Evolutionary conservation across 2,888 invertebrate species (phyloP), one percentile per base, ranked within the genome.

Genomic region (Cantharis lateralis): DNA sequence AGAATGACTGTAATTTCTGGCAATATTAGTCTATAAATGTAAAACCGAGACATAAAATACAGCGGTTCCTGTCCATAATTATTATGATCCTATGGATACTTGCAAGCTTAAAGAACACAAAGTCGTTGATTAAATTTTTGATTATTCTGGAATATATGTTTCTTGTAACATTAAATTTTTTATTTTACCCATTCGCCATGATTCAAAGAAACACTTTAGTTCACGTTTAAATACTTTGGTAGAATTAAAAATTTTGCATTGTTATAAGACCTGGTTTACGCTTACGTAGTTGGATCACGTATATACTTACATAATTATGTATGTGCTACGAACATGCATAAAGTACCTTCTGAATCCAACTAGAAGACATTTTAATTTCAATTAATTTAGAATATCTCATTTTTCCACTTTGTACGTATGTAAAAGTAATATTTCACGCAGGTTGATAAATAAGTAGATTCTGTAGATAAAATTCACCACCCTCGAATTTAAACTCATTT

Each of bases 51-150:
- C 76, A 81, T 81, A 79, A 80, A 81, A 80, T 75, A 78, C 81
- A 78, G 78, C 76, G 75, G 80, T 73, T 72, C 62, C 73, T 79
- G 79, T 82, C 81, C 81, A 82, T 82, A 81, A 82, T 80, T 80
- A 78, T 80, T 81, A 82, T 77, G 76, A 77, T 77, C n/a, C 48
- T 48, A 48, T 48, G 48, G n/a, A n/a, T 48, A 48, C 48, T 48
- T 48, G n/a, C 48, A n/a, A 48, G 48, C 48, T 48, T 48, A 48
- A 48, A 48, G n/a, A 48, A n/a, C 48, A 48, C 48, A n/a, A 48
- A 48, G 48, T 48, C 48, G 48, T 48, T 48, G 48, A 48, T 48
- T 48, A 48, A 48, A 48, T 48, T 48, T 48, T 48, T 48, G 48
- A n/a, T 48, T 48, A n/a, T 48, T 48, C n/a, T n/a, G n/a, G n/a